phyloP scores from a whole-genome alignment of 2,113 vertebrate genomes.

The Festucalex cinctus region DNA sequence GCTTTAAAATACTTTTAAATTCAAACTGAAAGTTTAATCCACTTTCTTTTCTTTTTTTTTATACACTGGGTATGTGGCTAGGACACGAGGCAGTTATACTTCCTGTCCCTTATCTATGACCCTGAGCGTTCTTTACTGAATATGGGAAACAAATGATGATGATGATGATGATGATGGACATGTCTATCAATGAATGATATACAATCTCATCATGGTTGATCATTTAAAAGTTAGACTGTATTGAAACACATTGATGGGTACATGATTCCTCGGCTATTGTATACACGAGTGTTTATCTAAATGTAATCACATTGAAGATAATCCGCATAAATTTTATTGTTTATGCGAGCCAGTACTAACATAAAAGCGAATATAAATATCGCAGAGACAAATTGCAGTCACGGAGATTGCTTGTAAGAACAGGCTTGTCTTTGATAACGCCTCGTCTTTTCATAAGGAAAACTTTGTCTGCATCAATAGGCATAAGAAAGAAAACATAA shows the following conservation, averaged over 20 bases:
- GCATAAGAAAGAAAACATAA: slow-evolving; percentile 54
- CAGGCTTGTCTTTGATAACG: slow-evolving; percentile 62
- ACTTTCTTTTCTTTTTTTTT: too few species aligned
- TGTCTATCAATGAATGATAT: background rate
- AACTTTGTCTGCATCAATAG: slow-evolving; percentile 55
- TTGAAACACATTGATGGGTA: background rate
- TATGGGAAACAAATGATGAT: background rate
- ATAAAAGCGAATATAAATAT: slow-evolving; percentile 61
- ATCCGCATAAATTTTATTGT: slow-evolving; percentile 6
- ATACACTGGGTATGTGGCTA: background rate
- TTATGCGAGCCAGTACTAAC: slow-evolving; percentile 29
- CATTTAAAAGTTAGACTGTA: background rate
- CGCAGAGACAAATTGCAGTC: slow-evolving; percentile 57
- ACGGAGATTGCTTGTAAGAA: slow-evolving; percentile 52
- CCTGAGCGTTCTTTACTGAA: background rate
- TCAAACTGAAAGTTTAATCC: too few species aligned
- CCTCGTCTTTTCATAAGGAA: slow-evolving; percentile 42
- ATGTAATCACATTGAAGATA: background rate
- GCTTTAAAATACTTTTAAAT: too few species aligned
- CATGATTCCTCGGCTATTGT: background rate
- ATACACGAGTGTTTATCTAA: background rate
- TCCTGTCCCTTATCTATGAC: background rate
- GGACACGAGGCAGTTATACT: background rate
- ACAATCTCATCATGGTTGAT: background rate
- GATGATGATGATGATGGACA: too few species aligned